phyloP scores from a whole-genome alignment of 1,140 invertebrate species.

The Sycophila sp. region DNA sequence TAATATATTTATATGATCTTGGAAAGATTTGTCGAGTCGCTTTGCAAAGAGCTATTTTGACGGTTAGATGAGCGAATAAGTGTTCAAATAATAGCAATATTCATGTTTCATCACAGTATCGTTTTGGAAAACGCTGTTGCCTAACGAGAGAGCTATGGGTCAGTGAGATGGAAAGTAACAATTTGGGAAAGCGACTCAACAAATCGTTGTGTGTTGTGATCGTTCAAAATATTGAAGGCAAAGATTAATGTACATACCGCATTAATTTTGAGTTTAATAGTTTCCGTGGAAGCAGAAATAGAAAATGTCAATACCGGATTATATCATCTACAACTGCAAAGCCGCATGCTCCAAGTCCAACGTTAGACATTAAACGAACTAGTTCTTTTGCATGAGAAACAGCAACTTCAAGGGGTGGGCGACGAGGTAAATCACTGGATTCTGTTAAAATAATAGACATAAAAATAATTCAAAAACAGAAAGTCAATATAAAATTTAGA shows the following conservation, averaged over 20 bases:
- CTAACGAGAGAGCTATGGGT: too few species aligned
- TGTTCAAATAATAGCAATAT: not conserved
- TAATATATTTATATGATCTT: too few species aligned
- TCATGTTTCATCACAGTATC: too few species aligned
- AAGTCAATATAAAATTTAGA: too few species aligned
- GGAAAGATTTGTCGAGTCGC: too few species aligned
- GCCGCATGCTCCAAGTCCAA: constrained; percentile 91
- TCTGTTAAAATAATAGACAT: constrained; percentile 69
- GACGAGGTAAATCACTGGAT: constrained; percentile 86
- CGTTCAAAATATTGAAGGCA: too few species aligned
- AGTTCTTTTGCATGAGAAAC: constrained; percentile 89
- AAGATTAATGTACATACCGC: constrained; percentile 18
- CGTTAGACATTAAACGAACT: constrained; percentile 87
- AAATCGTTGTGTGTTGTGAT: too few species aligned
- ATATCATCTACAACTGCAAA: constrained; percentile 86
- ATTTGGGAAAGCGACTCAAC: too few species aligned
- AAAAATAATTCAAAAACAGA: not conserved
- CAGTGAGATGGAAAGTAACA: too few species aligned
- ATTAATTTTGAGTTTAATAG: not conserved
- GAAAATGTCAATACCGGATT: constrained; percentile 71
- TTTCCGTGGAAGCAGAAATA: constrained; percentile 60
- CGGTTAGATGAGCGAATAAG: too few species aligned
- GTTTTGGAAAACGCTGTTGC: too few species aligned
- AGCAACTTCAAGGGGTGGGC: constrained; percentile 91
- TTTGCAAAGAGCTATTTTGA: too few species aligned